Base-by-base conservation (phyloP, 2,888 invertebrate species). In the Acronicta alni region DNA sequence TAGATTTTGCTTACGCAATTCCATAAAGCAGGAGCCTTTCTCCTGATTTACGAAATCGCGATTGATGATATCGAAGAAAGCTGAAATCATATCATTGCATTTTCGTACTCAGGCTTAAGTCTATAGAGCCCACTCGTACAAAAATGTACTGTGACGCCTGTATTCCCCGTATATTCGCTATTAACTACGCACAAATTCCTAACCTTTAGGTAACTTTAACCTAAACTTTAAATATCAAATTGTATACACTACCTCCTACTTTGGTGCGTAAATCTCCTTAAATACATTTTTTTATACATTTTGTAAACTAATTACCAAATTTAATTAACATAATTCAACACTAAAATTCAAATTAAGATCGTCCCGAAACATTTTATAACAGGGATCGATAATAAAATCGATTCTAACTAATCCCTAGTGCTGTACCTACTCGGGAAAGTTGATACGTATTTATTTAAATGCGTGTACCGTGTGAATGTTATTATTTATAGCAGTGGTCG, bases 391-490 rank as follows among this genome's bases (percentile, higher is more conserved):
- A 45, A 15, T 20, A 47, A 51, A 65, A 37, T 45, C 42, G 55
- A 66, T 62, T 63, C 9, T 6, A 51, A 38, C 52, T 30, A 58
- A 52, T 41, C 59, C 39, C 62, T 62, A 66, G 51, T 53, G 41
- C 18, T 35, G 43, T 64, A 16, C 9, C 26, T 8, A 26, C 46
- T n/a, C 54, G 75, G 80, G 89, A 88, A 88, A 89, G 89, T 74
- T 80, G 84, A 82, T 83, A 83, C 81, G 79, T 82, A 82, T 85
- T 84, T 87, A 89, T 88, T 87, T 82, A 82, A 85, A 85, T 81
- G 77, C 80, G 60, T 64, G 57, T 57, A 75, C 79, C 85, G 86
- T 89, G 88, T 82, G 88, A 87, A 89, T 82, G 83, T 84, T 86
- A 88, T 89, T 88, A 89, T 90, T 89, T 88, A 89, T 88, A 85